Conservation (phyloP, 1,140 invertebrate species). For the Drosophila saltans region DNA sequence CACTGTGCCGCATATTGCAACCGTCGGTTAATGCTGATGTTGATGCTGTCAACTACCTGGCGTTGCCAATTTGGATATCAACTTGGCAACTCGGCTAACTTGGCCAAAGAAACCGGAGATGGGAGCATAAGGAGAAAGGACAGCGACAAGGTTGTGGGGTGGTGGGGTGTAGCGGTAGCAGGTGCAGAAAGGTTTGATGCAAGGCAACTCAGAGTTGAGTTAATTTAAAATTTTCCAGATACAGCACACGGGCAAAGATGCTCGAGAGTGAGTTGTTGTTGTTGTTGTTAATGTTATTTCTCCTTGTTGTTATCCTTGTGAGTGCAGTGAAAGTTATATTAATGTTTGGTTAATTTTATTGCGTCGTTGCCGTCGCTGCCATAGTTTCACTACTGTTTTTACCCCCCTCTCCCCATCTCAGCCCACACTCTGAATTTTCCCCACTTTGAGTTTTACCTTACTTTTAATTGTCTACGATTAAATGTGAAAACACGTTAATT, state of each 20-base stretch:
- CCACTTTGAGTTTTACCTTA: neutral
- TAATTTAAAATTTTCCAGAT: conserved; percentile 47
- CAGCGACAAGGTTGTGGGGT: neutral
- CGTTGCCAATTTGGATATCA: conserved; percentile 39
- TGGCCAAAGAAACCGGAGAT: conserved; percentile 6
- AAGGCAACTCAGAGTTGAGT: conserved; percentile 11
- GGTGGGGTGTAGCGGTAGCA: neutral
- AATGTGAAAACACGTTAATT: conserved; percentile 19
- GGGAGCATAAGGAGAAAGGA: neutral
- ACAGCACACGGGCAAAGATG: conserved; percentile 17
- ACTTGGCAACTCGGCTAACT: conserved; percentile 20
- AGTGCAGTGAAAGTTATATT: conserved; percentile 33
- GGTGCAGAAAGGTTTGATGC: neutral
- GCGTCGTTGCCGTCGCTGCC: conserved; percentile 1
- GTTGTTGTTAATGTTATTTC: conserved; percentile 12
- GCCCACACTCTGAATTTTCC: no score
- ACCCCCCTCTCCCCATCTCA: no score
- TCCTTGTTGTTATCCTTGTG: conserved; percentile 14
- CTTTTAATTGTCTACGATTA: conserved; percentile 13
- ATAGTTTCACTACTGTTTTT: conserved; percentile 1
- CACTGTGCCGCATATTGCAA: conserved; percentile 18
- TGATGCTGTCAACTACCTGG: conserved; percentile 35
- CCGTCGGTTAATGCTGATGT: conserved; percentile 13
- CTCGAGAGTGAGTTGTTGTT: conserved; percentile 10
- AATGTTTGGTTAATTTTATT: conserved; percentile 27